Base-by-base conservation (phyloP, 2,888 invertebrate genomes). In the Drosophila quinaria region DNA sequence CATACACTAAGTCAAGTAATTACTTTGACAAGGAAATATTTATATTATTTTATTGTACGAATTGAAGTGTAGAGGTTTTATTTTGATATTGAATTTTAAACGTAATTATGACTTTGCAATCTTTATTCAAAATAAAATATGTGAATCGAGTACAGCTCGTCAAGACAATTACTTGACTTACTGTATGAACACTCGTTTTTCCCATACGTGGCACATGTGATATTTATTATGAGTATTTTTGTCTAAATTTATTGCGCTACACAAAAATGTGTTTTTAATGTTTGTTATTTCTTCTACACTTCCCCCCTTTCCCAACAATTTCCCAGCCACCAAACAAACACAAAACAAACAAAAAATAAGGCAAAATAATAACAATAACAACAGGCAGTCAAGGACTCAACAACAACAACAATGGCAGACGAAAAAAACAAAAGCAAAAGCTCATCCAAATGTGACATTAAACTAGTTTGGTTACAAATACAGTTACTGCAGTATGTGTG, bases 371-470 rank as follows among this genome's bases (percentile, higher is more conserved):
- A 19, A 9, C 37, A 31, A 47, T 29, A 52, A 22, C 19, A 60
- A 37, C 42, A 46, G 4, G 8, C 17, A 29, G 31, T 42, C 67
- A 66, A 69, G 67, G 67, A 44, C 67, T 54, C 33, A 39, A 37
- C 22, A 33, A 35, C n/a, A 39, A 46, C 49, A 63, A 46, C 29
- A 55, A 46, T 46, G 39, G 17, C 50, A 42, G 56, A 44, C 31
- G 35, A 37, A 50, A 13, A 33, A 65, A 62, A 69, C 44, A 58
- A 71, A 41, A 66, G 25, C 61, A 29, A 31, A 58, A 42, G 11
- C 42, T 35, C 63, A 56, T 29, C 54, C 60, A 33, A 46, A 56
- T 59, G 75, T 67, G 55, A 74, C 54, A 74, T 51, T 67, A 73
- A 74, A 74, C 65, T 70, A 60, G 70, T 74, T 74, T 59, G 52